Evolutionary conservation across 1,140 invertebrate genomes (phyloP), one percentile per base, ranked within the genome.

Genomic region (Ceratosolen solmsi): DNA sequence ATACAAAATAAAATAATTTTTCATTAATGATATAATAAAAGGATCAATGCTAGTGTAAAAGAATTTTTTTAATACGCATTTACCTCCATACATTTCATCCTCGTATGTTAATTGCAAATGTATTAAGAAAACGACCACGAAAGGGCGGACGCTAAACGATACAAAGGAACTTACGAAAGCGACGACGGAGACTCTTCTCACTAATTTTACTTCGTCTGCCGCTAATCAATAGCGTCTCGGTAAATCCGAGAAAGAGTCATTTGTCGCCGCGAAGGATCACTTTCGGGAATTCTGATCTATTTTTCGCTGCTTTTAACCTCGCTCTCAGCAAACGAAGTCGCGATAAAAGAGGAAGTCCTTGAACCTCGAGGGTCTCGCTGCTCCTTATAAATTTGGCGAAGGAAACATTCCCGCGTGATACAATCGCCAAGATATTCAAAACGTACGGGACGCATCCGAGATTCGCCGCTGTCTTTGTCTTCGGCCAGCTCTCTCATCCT

Each of bases 361-460:
- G 76, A 41, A 51, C 63, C 33, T 68, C 20, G 36, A 68, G 63
- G 20, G 17, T 33, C 33, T 38, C 36, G 15, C 25, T n/a, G 33
- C 2, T 33, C 20, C 60, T 78, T 65, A 54, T 68, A 68, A 36
- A 38, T 79, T 79, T 49, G 65, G 65, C 46, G 30, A 79, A 71
- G 41, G 36, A 71, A n/a, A n/a, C 41, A 20, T 73, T 51, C 49
- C 71, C 25, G 46, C 15, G 49, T 72, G 77, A 79, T 72, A 79
- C 77, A 72, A 79, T 79, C 77, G 77, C 22, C 68, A 49, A 51
- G 73, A 68, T 68, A 68, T 68, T 68, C 63, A 68, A 38, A 68
- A 73, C 13, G 13, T 38, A 70, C 7, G 1, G 3, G 20, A 4
- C n/a, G 2, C 4, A 25, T 38, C 5, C 1, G 1, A 27, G 7